Percentiles rank a stretch among this genome's conserved stretches.
These are phyloP conservation scores for Drosophila mayaguana DNA, from an alignment of 2,888 invertebrate genomes.

Conservation along the genomic window DNA sequence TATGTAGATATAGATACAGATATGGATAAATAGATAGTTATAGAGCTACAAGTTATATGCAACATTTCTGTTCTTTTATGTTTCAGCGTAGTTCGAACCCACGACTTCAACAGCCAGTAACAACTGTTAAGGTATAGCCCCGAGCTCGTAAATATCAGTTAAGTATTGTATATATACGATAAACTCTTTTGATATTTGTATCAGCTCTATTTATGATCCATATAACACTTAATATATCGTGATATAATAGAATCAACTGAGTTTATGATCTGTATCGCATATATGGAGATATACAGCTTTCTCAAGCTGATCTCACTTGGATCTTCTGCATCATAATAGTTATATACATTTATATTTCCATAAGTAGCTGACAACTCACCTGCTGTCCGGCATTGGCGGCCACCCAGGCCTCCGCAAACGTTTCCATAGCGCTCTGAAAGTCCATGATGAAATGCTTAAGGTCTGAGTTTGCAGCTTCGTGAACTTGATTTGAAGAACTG, in stretches of 20 bases:
- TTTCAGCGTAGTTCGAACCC: neutral
- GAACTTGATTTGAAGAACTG: slow-evolving; percentile 13
- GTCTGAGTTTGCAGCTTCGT: slow-evolving; percentile 1
- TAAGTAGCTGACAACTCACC: slow-evolving; percentile 86
- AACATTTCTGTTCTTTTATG: too few species aligned
- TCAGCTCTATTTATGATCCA: neutral
- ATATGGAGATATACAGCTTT: neutral
- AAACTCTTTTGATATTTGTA: neutral
- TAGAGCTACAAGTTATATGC: too few species aligned
- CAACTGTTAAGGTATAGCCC: neutral
- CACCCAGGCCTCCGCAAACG: slow-evolving; percentile 98
- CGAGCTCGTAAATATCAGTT: too few species aligned
- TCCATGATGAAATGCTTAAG: slow-evolving; percentile 88
- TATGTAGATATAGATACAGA: neutral
- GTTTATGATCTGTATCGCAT: neutral
- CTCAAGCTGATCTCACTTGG: neutral
- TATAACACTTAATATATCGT: neutral
- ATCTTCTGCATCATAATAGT: neutral
- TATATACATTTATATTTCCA: too few species aligned
- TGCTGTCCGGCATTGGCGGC: slow-evolving; percentile 93
- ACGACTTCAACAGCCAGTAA: neutral
- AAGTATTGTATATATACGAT: neutral
- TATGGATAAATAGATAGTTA: neutral
- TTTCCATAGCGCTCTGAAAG: slow-evolving; percentile 99
- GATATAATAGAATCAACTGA: neutral